Base-by-base conservation (phyloP, 2,797 vertebrate species). In the Okamejei kenojei region DNA sequence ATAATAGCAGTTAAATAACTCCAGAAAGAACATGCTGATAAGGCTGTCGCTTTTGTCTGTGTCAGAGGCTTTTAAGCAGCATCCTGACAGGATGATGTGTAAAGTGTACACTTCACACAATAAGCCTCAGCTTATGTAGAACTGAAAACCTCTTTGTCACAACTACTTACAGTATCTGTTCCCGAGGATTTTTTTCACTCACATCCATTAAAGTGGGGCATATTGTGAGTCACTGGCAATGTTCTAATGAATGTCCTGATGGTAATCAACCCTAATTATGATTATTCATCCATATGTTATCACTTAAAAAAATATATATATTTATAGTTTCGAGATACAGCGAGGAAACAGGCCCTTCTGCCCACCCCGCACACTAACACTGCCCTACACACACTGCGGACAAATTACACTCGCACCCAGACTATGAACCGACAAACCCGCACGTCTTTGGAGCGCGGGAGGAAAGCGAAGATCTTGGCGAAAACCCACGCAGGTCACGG, bases 1-100 rank as follows among this genome's bases (percentile, higher is more conserved):
- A 88, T 88, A 65, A 88, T 88, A 88, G 58, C 9, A 21, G n/a
- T 35, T 88, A 88, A 88, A 88, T 88, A 68, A 63, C 84, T 35
- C n/a, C 84, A 68, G 84, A 68, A 88, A 88, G n/a, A 68, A 65
- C 63, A 68, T n/a, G 65, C 84, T 88, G 84, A 68, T 35, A 88
- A 68, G 84, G 4, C n/a, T 35, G 61, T 17, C 68, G 61, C 63
- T 68, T 74, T 68, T 88, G 84, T 88, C 84, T 88, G 61, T 21
- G 15, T 35, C 65, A 68, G 63, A 88, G 63, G 61, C 84, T 88
- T 88, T 88, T 88, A 88, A 88, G 65, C 61, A 68, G 84, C 32
- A 7, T 88, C 21, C 84, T 88, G 81, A 84, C 81, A 84, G 81
- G 61, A 84, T 88, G 84, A 88, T 35, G n/a, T 35, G 63, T 19